A percentile compares a stretch with the other conserved stretches of the same genome.
These are phyloP conservation scores for Aleiodes testaceus DNA, from an alignment of 2,888 invertebrate genomes.

Conservation along the genomic window DNA sequence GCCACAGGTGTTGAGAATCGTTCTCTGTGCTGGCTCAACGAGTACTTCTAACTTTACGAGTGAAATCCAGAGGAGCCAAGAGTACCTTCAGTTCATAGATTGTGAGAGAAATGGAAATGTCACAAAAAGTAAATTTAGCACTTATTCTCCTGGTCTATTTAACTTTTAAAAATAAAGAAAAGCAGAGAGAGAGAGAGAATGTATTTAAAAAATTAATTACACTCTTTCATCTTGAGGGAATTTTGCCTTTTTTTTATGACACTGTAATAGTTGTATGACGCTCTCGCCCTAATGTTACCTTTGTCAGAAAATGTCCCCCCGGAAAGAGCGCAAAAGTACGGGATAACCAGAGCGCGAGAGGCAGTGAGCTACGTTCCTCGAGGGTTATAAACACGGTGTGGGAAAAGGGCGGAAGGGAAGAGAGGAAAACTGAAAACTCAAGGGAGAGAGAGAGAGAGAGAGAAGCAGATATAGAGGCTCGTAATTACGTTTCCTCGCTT, in stretches of 20 bases:
- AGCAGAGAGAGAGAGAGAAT: not conserved
- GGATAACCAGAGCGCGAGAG: conserved; percentile 40
- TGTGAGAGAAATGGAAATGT: conserved; percentile 30
- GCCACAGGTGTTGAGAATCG: conserved; percentile 52
- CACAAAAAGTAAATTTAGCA: conserved; percentile 26
- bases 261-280: conserved; percentile 39
- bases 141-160: not conserved
- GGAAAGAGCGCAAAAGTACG: conserved; percentile 42
- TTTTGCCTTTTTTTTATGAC: conserved; percentile 18
- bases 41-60: conserved; percentile 40
- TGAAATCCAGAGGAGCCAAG: conserved; percentile 39
- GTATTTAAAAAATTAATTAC: conserved; percentile 16
- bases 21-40: conserved; percentile 44
- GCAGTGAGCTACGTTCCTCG: conserved; percentile 17
- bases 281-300: conserved; percentile 41
- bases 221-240: conserved; percentile 4
- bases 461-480: conserved; percentile 29
- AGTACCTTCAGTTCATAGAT: conserved; percentile 20
- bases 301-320: conserved; percentile 49
- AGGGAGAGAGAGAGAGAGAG: not conserved
- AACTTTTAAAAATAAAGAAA: not conserved
- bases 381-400: conserved; percentile 14
- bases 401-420: conserved; percentile 11
- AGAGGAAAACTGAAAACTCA: conserved; percentile 15
- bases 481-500: conserved; percentile 52